Evolutionary conservation across 2,113 vertebrate species (phyloP), one percentile per base, ranked within the genome.

Genomic region (Sterrhoptilus dennistouni): DNA sequence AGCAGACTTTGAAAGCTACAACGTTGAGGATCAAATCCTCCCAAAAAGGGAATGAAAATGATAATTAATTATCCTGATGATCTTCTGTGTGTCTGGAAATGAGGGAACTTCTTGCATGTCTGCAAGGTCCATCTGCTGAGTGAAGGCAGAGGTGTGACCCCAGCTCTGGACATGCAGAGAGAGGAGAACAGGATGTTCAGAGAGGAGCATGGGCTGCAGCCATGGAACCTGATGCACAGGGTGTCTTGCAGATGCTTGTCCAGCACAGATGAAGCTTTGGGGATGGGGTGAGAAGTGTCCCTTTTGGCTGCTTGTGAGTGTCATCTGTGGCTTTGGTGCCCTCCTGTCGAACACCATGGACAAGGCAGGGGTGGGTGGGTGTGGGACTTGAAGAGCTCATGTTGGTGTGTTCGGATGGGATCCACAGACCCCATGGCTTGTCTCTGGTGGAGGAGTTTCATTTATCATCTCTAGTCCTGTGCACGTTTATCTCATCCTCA

Each of bases 131-230:
- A 8, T 70, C 29, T 64, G 47, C 24, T 1, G 5, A 54, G 47
- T 28, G 40, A 40, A 64, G 47, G 42, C 38, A 65, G 50, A 49
- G 25, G 9, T 50, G 42, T 31, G 60, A 70, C 36, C 38, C n/a
- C 35, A 54, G 14, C 50, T 50, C 0, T 1, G 18, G 63, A 38
- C 23, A 17, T 0, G 4, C 2, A 8, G 12, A 33, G 35, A 45
- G 64, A 72, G 56, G 36, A 25, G 64, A 75, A 35, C 4, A 14
- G 0, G 5, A 25, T 49, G 31, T 29, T 76, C 42, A 47, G 88
- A 35, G 66, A 72, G 29, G 56, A 33, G 28, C n/a, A 20, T 8
- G 14, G 50, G n/a, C 31, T 65, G 44, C 68, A 90, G 0, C 33
- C 23, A 24, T 14, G 45, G 54, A n/a, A 12, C 60, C 8, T 79